phyloP scores from a whole-genome alignment of 2,113 vertebrate species.

The Aldabrachelys gigantea region DNA sequence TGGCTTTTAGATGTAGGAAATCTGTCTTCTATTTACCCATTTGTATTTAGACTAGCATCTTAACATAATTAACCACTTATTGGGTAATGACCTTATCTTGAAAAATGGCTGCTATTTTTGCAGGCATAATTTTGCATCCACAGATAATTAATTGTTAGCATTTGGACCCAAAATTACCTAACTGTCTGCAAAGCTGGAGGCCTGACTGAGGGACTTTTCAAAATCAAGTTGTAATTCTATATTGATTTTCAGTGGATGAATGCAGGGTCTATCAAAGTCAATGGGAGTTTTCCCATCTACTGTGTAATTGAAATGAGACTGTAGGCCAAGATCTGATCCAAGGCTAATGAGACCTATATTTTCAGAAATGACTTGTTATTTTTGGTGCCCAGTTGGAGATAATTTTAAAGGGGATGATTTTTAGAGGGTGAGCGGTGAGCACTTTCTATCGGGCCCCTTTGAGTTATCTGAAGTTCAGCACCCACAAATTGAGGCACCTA shows the following conservation, averaged over 20 bases:
- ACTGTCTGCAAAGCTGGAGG: neutral
- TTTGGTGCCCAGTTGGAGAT: neutral
- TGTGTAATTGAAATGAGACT: neutral
- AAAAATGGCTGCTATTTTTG: neutral
- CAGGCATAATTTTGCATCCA: neutral
- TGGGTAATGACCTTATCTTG: neutral
- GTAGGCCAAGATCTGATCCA: neutral
- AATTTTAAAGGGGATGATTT: neutral
- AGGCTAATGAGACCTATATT: neutral
- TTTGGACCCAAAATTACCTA: neutral
- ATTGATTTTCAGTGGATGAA: neutral
- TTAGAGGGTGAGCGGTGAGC: neutral
- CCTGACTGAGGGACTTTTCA: neutral
- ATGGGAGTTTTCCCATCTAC: neutral
- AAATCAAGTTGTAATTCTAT: neutral
- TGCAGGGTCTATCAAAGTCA: neutral
- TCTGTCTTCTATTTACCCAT: neutral
- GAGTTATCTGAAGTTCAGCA: neutral
- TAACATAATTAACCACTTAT: neutral
- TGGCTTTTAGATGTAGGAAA: neutral
- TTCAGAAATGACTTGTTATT: neutral
- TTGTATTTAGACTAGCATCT: neutral
- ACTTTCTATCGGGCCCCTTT: neutral
- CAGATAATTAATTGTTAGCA: neutral
- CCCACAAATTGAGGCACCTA: neutral